Evolutionary conservation across 1,140 invertebrate genomes (phyloP).

Genomic region (Drosophila malerkotliana): DNA sequence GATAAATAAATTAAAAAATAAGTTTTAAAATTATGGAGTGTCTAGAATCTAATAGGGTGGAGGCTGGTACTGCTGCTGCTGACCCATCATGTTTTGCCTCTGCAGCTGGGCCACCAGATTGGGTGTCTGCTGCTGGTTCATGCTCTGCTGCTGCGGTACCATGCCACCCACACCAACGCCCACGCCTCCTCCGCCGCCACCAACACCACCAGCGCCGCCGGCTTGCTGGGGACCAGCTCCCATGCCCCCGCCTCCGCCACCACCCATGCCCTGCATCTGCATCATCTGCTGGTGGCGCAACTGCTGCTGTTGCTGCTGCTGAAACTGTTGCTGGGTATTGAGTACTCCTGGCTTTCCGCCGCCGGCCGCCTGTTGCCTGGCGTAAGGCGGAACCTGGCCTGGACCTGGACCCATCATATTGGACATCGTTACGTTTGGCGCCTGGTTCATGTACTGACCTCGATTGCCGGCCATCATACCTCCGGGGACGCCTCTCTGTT

Average conservation of each 20-base stretch:
- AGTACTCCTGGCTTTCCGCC: conserved; percentile 77
- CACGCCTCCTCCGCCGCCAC: conserved; percentile 45
- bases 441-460: conserved; percentile 81
- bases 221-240: conserved; percentile 53
- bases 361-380: conserved; percentile 67
- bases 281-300: conserved; percentile 84
- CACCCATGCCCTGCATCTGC: conserved; percentile 81
- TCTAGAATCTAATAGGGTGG: conserved; percentile 60
- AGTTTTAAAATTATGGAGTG: conserved; percentile 52
- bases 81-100: conserved; percentile 85
- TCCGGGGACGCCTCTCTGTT: conserved; percentile 75
- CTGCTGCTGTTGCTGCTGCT: conserved; percentile 81
- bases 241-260: conserved; percentile 55
- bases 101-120: conserved; percentile 87
- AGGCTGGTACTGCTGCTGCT: conserved; percentile 77
- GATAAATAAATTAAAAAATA: conserved; percentile 59
- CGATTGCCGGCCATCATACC: conserved; percentile 82
- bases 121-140: conserved; percentile 86
- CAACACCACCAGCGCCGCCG: conserved; percentile 44
- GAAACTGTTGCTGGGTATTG: conserved; percentile 76
- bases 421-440: conserved; percentile 84
- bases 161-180: conserved; percentile 31
- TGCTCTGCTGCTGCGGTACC: conserved; percentile 84
- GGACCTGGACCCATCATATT: conserved; percentile 85
- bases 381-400: conserved; percentile 85